Evolutionary conservation across 2,888 invertebrate species (phyloP), one percentile per base, ranked within the genome.

Genomic region (Eugnorisma glareosa): DNA sequence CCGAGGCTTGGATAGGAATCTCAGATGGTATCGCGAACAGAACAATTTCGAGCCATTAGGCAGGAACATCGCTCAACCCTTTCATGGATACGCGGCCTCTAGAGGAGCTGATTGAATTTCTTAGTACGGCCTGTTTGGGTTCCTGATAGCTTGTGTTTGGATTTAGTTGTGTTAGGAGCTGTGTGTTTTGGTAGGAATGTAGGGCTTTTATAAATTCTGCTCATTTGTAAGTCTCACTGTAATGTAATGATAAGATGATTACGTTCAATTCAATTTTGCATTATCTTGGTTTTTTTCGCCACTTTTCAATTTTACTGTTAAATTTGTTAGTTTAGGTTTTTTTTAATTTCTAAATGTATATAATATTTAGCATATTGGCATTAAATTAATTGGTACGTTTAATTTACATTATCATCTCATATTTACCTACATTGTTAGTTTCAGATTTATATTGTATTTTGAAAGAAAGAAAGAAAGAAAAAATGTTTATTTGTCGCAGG

Each of bases 51-150:
- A 81, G 82, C 91, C 91, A 92, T 92, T 91, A 92, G 90, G 82
- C 85, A 85, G 85, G 74, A 85, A 87, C 86, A 90, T 88, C 85
- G 79, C 83, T 81, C 85, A 88, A 88, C 90, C 91, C 91, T 90
- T 90, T 88, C 85, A 89, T 83, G 89, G 87, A 85, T 87, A 81
- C 68, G 72, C 35, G 77, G 73, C 81, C 90, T 89, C 89, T 91
- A 81, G 84, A 82, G 83, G 75, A 87, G 85, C 86, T 89, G 92
- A 92, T 92, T 92, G 90, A 90, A 91, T 92, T 92, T 92, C 91
- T 91, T 88, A 87, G 79, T 77, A 79, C 70, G 74, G 74, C 75
- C 75, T 74, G 73, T 72, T 83, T 75, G 73, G 67, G 73, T 83
- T 76, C 66, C 57, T 79, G 78, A 77, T 79, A 77, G 81, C 76